Evolutionary conservation across 2,797 vertebrate species (phyloP), one percentile per base, ranked within the genome.

Genomic region (Rhynchonycteris naso): DNA sequence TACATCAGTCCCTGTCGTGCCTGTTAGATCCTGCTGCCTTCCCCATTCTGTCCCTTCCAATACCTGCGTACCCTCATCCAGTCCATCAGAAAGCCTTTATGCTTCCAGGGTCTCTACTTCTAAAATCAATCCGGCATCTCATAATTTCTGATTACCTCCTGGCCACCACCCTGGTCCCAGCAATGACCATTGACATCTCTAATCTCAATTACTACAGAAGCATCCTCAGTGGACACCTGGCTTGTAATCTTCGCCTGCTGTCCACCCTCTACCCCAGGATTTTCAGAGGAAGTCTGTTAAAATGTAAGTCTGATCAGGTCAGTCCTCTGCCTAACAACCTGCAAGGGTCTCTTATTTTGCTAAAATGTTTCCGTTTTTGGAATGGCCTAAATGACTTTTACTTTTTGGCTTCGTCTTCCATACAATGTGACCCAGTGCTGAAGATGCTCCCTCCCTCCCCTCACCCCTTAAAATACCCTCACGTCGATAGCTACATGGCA

Each of bases 391-490:
- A 15, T 54, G 28, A 0, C 21, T 21, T 66, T 75, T 28, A 11
- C 28, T 82, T 88, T 74, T 26, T 66, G 30, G 72, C n/a, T 13
- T 58, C 33, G 2, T 30, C 66, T 95, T 87, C 9, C 80, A 52
- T 4, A 38, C 18, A 52, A 16, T 1, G 12, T 0, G 4, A 22
- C 50, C 38, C 10, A 16, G 26, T 24, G 14, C 8, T 47, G 1
- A 4, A 4, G 12, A 13, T 75, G 26, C 2, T 47, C 4, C 52
- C 19, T 50, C 18, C 33, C 18, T 19, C 2, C 19, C 21, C 52
- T 21, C 1, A 58, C 0, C 7, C 7, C 52, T 18, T 43, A 24
- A 28, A 65, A 14, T 59, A 5, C 0, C n/a, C 16, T 90, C 19
- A 28, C 2, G 7, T 47, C 33, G 10, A 35, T 5, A 52, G 43